Evolutionary conservation across 2,113 vertebrate species (phyloP), one percentile per base, ranked within the genome.

Genomic region (Tor tambroides): DNA sequence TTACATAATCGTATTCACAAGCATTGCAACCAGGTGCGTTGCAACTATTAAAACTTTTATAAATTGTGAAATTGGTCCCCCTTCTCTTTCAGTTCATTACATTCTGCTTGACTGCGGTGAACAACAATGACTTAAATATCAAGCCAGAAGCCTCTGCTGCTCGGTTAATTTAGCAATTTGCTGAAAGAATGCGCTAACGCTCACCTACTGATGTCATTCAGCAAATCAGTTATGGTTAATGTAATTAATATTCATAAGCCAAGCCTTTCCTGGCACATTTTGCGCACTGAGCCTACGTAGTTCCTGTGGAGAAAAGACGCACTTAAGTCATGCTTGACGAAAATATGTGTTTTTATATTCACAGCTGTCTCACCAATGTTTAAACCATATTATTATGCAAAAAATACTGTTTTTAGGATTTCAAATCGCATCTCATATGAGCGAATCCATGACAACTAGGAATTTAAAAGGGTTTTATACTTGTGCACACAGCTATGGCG

Each of bases 311-410:
- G 72, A 75, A 23, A 75, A 54, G 43, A 49, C 3, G 4, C 49
- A 79, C 1, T 0, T 7, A 30, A 11, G 15, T 30, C 46, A 78
- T 78, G 0, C 28, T 51, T 23, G 0, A 17, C 7, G 2, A 19
- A 78, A 78, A 78, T 23, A 10, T 30, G 28, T 4, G 15, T 15
- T 79, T 56, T 79, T 79, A 54, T 38, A 79, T 79, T 56, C 76
- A 5, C 32, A 21, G 7, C n/a, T 30, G 14, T 54, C 75, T 74
- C 21, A 46, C 41, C 11, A 75, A 43, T 14, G 5, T 74, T n/a
- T 43, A 74, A 43, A 74, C 35, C 11, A 12, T 38, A 10, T 38
- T 72, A 12, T 72, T 38, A 72, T 72, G 69, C 30, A 69, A 41
- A 71, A 59, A 74, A 41, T 41, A 0, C 38, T 3, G 1, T 46